A percentile compares a stretch with the other conserved stretches of the same genome.
Evolutionary conservation across 2,888 invertebrate species (phyloP).

Genomic region (Drosophila leonis): DNA sequence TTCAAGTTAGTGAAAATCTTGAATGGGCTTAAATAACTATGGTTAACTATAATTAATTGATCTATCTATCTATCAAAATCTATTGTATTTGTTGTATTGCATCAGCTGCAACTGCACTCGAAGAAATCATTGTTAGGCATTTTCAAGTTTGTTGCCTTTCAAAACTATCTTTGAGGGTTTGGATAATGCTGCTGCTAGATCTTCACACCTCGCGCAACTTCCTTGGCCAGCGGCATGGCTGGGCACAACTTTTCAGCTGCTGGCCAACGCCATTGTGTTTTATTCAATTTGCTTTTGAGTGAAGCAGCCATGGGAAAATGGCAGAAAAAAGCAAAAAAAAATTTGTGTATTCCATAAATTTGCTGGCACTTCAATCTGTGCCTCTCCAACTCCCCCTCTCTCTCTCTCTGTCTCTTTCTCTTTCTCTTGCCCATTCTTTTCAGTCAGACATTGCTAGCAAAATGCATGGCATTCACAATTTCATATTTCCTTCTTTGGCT

Average conservation of each 20-base stretch:
- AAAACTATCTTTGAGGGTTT: slow-evolving; percentile 9
- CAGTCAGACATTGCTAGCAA: slow-evolving; percentile 50
- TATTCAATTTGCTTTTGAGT: slow-evolving; percentile 75
- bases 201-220: slow-evolving; percentile 29
- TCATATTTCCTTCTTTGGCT: slow-evolving; percentile 14
- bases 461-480: slow-evolving; percentile 70
- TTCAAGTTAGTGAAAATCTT: too few species aligned
- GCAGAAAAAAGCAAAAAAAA: not conserved
- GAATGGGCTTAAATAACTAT: too few species aligned
- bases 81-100: too few species aligned
- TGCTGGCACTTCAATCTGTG: slow-evolving; percentile 75
- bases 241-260: slow-evolving; percentile 29
- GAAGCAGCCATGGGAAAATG: slow-evolving; percentile 24
- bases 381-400: not conserved
- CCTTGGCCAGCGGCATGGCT: slow-evolving; percentile 35
- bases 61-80: too few species aligned
- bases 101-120: not conserved
- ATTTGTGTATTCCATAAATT: slow-evolving; percentile 77
- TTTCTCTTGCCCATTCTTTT: slow-evolving; percentile 7
- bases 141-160: slow-evolving; percentile 29
- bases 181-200: slow-evolving; percentile 37
- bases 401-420: not conserved
- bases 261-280: slow-evolving; percentile 64
- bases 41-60: too few species aligned
- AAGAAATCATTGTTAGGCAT: not conserved